A percentile compares a stretch with the other conserved stretches of the same genome.
phyloP scores from a whole-genome alignment of 2,113 vertebrate genomes.

The Ascaphus truei region DNA sequence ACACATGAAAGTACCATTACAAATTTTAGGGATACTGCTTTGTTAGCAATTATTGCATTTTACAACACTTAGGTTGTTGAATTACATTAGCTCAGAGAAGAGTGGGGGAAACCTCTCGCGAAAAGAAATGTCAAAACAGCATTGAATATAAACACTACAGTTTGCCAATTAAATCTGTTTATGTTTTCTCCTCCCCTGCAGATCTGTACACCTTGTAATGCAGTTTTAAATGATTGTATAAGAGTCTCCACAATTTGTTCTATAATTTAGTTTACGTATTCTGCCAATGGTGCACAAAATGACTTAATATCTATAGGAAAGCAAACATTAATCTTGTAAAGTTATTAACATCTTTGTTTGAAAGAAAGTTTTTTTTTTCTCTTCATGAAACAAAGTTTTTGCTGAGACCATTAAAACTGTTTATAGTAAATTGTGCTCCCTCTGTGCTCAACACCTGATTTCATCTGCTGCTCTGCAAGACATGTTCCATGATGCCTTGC shows the following conservation, averaged over 20 bases:
- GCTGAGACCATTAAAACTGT: conserved; percentile 62
- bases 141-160: neutral
- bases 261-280: conserved; percentile 69
- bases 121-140: neutral
- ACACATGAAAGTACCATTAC: too few relatives aligned
- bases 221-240: conserved; percentile 59
- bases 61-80: too few relatives aligned
- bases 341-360: conserved; percentile 61
- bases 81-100: neutral
- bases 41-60: too few relatives aligned
- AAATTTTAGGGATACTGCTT: too few relatives aligned
- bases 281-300: conserved; percentile 62
- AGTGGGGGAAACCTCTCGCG: neutral
- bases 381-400: conserved; percentile 66
- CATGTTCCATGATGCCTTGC: conserved; percentile 56
- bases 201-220: neutral
- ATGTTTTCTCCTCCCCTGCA: conserved; percentile 13
- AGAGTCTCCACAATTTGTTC: conserved; percentile 68
- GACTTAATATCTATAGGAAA: conserved; percentile 64
- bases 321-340: conserved; percentile 58
- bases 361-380: conserved; percentile 40
- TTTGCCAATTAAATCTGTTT: conserved; percentile 17
- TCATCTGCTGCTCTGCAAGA: conserved; percentile 60
- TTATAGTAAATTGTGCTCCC: conserved; percentile 54
- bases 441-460: conserved; percentile 68